A percentile compares a stretch with the other conserved stretches of the same genome.
Conservation (phyloP, 2,888 invertebrate species). For the Venusia cambrica region DNA sequence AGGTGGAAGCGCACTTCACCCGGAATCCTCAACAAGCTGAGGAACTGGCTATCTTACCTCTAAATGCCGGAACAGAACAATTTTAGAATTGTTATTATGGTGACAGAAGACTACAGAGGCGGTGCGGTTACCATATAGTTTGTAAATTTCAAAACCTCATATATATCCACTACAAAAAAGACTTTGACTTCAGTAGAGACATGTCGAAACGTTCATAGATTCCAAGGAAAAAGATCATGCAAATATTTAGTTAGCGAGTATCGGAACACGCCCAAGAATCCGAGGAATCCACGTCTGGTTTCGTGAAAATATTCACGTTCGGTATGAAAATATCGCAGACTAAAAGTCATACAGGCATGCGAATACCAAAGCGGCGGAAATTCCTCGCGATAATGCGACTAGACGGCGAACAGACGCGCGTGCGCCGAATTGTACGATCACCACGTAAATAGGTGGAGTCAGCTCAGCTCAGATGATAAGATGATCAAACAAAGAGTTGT, state of each 20-base stretch:
- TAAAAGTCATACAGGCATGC: slow-evolving; percentile 61
- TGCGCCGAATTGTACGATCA: slow-evolving; percentile 50
- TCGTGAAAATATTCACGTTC: slow-evolving; percentile 61
- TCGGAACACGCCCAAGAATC: slow-evolving; percentile 36
- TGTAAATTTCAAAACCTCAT: too few relatives aligned
- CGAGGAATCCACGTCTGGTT: slow-evolving; percentile 50
- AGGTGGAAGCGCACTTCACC: too few relatives aligned
- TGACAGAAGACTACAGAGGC: too few relatives aligned
- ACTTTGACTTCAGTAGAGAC: too few relatives aligned
- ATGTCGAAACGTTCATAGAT: too few relatives aligned
- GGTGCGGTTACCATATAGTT: too few relatives aligned
- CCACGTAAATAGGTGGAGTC: slow-evolving; percentile 61
- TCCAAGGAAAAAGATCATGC: slow-evolving; percentile 1
- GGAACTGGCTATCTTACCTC: too few relatives aligned
- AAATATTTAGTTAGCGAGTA: slow-evolving; percentile 13
- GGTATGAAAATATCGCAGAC: slow-evolving; percentile 54
- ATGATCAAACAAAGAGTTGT: slow-evolving; percentile 71
- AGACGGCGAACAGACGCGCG: slow-evolving; percentile 72
- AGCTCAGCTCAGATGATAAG: too few relatives aligned
- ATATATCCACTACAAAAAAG: too few relatives aligned
- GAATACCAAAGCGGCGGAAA: slow-evolving; percentile 66
- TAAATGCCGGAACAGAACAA: too few relatives aligned
- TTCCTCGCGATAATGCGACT: slow-evolving; percentile 66
- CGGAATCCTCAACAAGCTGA: too few relatives aligned
- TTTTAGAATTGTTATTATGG: too few relatives aligned